Base-by-base conservation (phyloP, 2,888 invertebrate genomes). In the Papilio demoleus region DNA sequence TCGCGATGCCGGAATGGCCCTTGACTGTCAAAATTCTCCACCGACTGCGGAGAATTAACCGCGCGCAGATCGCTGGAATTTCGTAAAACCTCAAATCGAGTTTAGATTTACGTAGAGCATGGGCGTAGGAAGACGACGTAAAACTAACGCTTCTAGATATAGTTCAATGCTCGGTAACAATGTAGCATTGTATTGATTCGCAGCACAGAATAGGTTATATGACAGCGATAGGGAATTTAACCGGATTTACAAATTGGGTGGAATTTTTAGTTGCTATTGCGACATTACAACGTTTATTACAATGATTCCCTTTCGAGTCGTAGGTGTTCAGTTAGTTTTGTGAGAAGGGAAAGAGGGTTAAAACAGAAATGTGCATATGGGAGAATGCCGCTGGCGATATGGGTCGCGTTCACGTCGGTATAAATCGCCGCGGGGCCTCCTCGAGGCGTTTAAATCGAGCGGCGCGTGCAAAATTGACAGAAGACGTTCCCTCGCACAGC, bases 21-120 rank as follows among this genome's bases (percentile, higher is more conserved):
- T 92, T 90, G 90, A 90, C 91, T 91, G 90, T 90, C 90, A 85
- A 90, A 92, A 90, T 90, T 91, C 88, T 89, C 88, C 77, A 88
- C 90, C 86, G 87, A 87, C 89, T 85, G 86, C 85, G 86, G 83
- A 77, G 87, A 85, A 89, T 88, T 87, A 88, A 85, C 86, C 80
- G 81, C 86, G 81, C 83, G 81, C 81, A 82, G 81, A 79, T 82
- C 73, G 79, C 74, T 77, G 78, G 77, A 86, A 80, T 85, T 88
- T 84, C 79, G 84, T 82, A 79, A 81, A 83, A 83, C 83, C 82
- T 80, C 82, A 78, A 83, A 84, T 78, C 76, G 79, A 82, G 80
- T 86, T 87, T 80, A 80, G 82, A 84, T 83, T 83, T 81, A 80
- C 79, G 78, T 79, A 69, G 75, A 70, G 75, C 72, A 70, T 68